phyloP scores from a whole-genome alignment of 1,140 invertebrate species.

The Agraylea sexmaculata region DNA sequence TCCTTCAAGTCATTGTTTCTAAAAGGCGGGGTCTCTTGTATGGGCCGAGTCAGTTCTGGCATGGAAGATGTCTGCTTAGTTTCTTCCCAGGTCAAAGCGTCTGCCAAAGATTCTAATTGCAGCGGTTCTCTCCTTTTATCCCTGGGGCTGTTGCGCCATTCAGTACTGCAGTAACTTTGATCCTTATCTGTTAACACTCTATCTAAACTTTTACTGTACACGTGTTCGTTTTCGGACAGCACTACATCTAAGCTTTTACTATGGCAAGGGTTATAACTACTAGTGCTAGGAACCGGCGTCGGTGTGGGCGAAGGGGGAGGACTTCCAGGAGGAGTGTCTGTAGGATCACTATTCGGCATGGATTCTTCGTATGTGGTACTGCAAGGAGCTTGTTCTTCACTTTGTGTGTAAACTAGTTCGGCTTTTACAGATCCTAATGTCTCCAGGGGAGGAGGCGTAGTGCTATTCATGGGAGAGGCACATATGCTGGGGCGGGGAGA shows the following conservation, averaged over 20 bases:
- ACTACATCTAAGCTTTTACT: too few relatives aligned
- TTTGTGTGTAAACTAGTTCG: conserved; percentile 9
- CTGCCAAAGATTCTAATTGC: conserved; percentile 30
- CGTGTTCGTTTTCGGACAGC: conserved; percentile 22
- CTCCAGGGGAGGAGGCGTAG: conserved; percentile 27
- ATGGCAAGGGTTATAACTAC: conserved; percentile 15
- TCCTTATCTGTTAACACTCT: conserved; percentile 48
- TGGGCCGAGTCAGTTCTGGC: conserved; percentile 45
- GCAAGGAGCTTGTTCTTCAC: conserved; percentile 16
- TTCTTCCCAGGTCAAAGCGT: conserved; percentile 19
- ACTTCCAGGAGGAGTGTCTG: conserved; percentile 27
- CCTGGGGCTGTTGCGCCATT: conserved; percentile 38
- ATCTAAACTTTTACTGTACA: conserved; percentile 39
- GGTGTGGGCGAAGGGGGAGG: conserved; percentile 15
- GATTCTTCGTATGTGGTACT: conserved; percentile 26
- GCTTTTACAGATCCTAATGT: conserved; percentile 19
- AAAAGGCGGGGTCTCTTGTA: conserved; percentile 8
- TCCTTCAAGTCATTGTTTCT: conserved; percentile 21
- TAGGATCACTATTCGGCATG: conserved; percentile 24
- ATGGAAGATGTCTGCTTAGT: conserved; percentile 49
- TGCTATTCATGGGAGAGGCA: conserved; percentile 21
- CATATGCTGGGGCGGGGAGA: conserved; percentile 26
- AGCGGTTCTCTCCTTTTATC: conserved; percentile 47
- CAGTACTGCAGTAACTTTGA: conserved; percentile 40
- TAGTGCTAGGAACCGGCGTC: conserved; percentile 10